phyloP scores from a whole-genome alignment of 1,140 invertebrate genomes.

The Doryteuthis pealeii region DNA sequence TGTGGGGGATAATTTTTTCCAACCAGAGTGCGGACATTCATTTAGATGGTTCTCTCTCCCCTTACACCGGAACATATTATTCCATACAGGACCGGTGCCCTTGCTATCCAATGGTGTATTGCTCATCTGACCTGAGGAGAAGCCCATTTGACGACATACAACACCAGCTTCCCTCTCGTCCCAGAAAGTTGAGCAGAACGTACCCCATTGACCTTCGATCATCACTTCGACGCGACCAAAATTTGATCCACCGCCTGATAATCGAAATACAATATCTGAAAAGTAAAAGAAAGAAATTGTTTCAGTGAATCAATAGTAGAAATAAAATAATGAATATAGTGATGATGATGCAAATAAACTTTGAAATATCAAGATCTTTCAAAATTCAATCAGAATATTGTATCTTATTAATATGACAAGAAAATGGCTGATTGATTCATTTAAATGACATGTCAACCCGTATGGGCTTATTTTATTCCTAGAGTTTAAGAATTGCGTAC shows the following conservation, averaged over 20 bases:
- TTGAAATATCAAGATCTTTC: too few species aligned
- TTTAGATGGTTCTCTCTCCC: conserved; percentile 38
- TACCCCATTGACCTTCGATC: conserved; percentile 46
- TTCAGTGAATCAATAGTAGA: not conserved
- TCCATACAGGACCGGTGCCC: conserved; percentile 37
- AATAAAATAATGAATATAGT: not conserved
- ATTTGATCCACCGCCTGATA: conserved; percentile 31
- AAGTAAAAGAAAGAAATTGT: conserved; percentile 20
- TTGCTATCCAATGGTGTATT: conserved; percentile 30
- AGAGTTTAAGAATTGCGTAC: too few species aligned
- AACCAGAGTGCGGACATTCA: conserved; percentile 39
- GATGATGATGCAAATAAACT: conserved; percentile 5
- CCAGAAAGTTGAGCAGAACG: conserved; percentile 32
- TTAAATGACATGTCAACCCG: too few species aligned
- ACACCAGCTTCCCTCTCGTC: conserved; percentile 36
- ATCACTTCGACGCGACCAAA: conserved; percentile 43
- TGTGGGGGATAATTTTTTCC: conserved; percentile 22
- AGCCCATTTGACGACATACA: conserved; percentile 39
- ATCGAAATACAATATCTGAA: conserved; percentile 28
- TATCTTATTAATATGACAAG: too few species aligned
- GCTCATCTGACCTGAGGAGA: conserved; percentile 30
- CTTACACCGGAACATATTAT: conserved; percentile 32
- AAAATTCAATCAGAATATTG: too few species aligned
- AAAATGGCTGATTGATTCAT: too few species aligned
- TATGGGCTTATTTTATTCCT: too few species aligned